phyloP scores from a whole-genome alignment of 2,113 vertebrate genomes.

The Numenius arquata region DNA sequence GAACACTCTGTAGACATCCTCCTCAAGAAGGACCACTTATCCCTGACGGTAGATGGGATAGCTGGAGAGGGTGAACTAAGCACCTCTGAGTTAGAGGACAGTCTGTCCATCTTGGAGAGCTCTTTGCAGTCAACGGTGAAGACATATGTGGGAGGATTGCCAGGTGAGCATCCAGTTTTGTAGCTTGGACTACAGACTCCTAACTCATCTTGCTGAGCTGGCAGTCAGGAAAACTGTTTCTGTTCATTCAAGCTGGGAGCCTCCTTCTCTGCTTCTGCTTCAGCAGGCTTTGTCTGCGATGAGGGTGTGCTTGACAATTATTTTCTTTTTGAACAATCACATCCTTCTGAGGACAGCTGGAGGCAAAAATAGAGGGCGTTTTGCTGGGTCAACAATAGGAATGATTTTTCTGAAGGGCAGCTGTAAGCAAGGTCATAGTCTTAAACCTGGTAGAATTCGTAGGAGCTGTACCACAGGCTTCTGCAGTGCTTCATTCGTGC shows the following conservation, averaged over 20 bases:
- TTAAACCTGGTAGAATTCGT: not conserved
- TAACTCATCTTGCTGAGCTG: not conserved
- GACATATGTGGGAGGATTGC: constrained; percentile 90
- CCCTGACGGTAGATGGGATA: constrained; percentile 80
- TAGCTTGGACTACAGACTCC: not conserved
- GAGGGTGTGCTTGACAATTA: not conserved
- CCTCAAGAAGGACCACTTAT: constrained; percentile 72
- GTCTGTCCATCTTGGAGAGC: constrained; percentile 55
- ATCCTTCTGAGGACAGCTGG: not conserved
- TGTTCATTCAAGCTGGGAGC: not conserved
- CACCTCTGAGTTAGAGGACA: constrained; percentile 54
- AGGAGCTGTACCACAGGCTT: not conserved
- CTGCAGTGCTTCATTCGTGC: not conserved
- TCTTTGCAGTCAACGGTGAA: constrained; percentile 68
- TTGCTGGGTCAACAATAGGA: not conserved
- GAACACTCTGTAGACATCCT: constrained; percentile 81
- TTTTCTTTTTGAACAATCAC: not conserved
- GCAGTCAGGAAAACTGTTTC: not conserved
- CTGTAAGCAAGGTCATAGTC: not conserved
- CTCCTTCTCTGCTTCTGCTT: not conserved
- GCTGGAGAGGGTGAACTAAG: constrained; percentile 73
- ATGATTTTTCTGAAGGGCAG: not conserved
- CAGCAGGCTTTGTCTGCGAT: not conserved
- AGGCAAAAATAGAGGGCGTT: not conserved
- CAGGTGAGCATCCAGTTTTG: constrained; percentile 75